These are phyloP conservation scores for Plotosus lineatus DNA, from an alignment of 2,113 vertebrate genomes.

Conservation along the genomic window DNA sequence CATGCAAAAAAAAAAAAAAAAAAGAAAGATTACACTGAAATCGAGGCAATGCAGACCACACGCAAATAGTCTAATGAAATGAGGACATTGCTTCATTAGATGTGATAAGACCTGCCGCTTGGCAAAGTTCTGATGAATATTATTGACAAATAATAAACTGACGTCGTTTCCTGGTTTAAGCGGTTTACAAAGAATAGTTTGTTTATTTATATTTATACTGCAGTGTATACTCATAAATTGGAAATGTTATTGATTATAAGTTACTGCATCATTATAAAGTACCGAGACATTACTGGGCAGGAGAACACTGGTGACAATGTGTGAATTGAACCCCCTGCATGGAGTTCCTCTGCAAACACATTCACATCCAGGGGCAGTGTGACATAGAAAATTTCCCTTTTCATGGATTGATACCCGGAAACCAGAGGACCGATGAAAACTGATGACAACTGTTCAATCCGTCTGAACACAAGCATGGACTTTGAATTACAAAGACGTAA, in stretches of 20 bases:
- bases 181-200: background rate
- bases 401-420: background rate
- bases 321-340: background rate
- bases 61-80: slow-evolving; percentile 1
- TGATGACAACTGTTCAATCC: too few species aligned
- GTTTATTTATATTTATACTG: background rate
- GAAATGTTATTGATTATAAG: background rate
- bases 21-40: slow-evolving; percentile 7
- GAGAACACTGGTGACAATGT: too few species aligned
- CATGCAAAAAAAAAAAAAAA: too few species aligned
- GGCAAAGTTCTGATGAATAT: background rate
- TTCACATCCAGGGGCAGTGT: background rate
- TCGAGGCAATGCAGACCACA: slow-evolving; percentile 26
- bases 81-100: background rate
- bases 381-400: background rate
- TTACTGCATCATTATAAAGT: background rate
- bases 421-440: background rate
- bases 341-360: background rate
- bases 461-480: too few species aligned
- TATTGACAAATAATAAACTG: background rate
- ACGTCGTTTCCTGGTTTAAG: background rate
- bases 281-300: background rate
- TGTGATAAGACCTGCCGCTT: background rate
- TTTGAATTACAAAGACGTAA: too few species aligned
- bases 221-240: background rate